phyloP scores from a whole-genome alignment of 2,797 vertebrate species.

The Paramormyrops hopkinsi region DNA sequence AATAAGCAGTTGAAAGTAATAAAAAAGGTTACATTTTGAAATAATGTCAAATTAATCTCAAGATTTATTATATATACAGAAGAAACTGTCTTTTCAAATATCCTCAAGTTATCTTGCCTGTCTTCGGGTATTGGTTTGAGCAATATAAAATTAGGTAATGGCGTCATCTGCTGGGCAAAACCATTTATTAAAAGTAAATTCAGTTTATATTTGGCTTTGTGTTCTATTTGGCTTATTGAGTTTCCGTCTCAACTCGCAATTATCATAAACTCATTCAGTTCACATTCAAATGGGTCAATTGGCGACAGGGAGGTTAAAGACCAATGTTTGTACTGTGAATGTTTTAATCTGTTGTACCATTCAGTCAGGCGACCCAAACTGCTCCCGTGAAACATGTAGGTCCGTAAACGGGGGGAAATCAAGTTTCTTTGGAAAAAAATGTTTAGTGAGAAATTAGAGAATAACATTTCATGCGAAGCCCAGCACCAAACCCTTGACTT shows the following conservation, averaged over 20 bases:
- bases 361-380: background rate
- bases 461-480: background rate
- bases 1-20: background rate
- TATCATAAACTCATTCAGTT: background rate
- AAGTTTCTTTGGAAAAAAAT: background rate
- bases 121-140: background rate
- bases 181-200: background rate
- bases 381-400: background rate
- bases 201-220: background rate
- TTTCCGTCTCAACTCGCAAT: background rate
- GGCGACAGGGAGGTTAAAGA: background rate
- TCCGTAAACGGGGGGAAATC: background rate
- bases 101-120: background rate
- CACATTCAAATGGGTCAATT: background rate
- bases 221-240: background rate
- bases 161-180: constrained; percentile 3
- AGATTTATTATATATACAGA: background rate
- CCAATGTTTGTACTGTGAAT: background rate
- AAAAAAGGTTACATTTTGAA: background rate
- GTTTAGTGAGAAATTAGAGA: background rate
- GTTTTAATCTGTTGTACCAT: background rate
- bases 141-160: background rate
- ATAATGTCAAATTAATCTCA: background rate
- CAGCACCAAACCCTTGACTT: background rate
- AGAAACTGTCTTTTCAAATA: background rate